phyloP scores from a whole-genome alignment of 2,797 vertebrate species.

The Kryptopterus vitreolus region DNA sequence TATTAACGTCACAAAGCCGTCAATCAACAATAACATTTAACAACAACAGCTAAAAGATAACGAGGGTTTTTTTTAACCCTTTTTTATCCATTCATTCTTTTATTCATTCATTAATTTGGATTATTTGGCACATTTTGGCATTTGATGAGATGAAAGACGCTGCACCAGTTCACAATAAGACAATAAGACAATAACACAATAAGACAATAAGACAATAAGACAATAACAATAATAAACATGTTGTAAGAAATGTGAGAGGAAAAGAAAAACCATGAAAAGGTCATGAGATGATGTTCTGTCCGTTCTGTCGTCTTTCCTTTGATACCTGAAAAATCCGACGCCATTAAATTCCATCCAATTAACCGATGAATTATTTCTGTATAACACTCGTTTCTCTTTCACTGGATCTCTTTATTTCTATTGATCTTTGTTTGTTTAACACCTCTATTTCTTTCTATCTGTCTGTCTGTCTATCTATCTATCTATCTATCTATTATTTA shows the following conservation, averaged over 20 bases:
- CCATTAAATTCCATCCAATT: slow-evolving; percentile 18
- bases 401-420: not conserved
- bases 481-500: no score
- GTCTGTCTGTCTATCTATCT: not conserved
- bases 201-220: slow-evolving; percentile 11
- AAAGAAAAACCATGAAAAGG: slow-evolving; percentile 28
- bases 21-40: not conserved
- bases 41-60: not conserved
- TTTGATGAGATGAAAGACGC: not conserved
- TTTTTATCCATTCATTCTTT: no score
- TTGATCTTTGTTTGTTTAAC: not conserved
- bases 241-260: slow-evolving; percentile 2
- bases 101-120: not conserved
- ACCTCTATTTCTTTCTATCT: no score
- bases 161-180: not conserved
- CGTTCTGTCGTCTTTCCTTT: slow-evolving; percentile 15
- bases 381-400: not conserved
- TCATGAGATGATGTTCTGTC: slow-evolving; percentile 14
- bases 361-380: not conserved
- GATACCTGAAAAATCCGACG: slow-evolving; percentile 2
- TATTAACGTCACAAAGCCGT: no score
- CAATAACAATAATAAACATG: slow-evolving; percentile 22
- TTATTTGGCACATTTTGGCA: slow-evolving; percentile 8
- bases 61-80: not conserved
- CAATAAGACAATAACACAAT: slow-evolving; percentile 13